phyloP scores from a whole-genome alignment of 35 echinoderm and acorn worm genomes.

The Diadema setosum region DNA sequence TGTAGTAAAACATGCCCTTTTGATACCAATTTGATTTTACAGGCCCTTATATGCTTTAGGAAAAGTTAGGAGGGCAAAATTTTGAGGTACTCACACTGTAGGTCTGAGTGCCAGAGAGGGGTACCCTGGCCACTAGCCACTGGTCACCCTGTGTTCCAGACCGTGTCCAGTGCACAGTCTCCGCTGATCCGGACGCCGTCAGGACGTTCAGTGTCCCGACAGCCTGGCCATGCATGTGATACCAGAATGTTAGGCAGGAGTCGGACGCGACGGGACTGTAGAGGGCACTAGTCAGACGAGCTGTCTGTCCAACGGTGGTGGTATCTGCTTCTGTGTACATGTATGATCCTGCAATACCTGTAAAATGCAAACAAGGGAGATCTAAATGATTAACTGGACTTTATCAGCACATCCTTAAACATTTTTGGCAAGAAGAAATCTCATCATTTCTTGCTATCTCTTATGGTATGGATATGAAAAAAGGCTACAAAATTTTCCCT shows the following conservation, averaged over 20 bases:
- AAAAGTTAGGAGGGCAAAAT: too few relatives aligned
- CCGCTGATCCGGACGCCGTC: background rate
- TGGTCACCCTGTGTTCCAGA: constrained; percentile 32
- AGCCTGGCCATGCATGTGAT: constrained; percentile 83
- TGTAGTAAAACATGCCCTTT: too few relatives aligned
- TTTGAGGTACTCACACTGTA: background rate
- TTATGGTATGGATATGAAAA: too few relatives aligned
- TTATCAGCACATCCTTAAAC: background rate
- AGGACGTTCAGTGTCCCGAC: constrained; percentile 17
- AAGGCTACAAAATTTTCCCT: too few relatives aligned
- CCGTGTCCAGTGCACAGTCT: constrained; percentile 17
- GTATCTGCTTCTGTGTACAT: constrained; percentile 37
- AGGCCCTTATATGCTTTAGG: too few relatives aligned
- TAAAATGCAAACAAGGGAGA: background rate
- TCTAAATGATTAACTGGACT: background rate
- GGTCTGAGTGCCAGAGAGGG: background rate
- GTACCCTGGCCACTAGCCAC: constrained; percentile 31
- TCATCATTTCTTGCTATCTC: too few relatives aligned
- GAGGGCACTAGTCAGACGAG: constrained; percentile 49
- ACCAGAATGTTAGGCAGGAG: constrained; percentile 84
- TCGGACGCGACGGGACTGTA: background rate
- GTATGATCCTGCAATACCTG: constrained; percentile 26
- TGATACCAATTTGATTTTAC: too few relatives aligned
- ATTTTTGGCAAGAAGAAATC: too few relatives aligned
- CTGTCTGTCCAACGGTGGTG: constrained; percentile 18